Evolutionary conservation across 53 echinoderm and acorn worm genomes (phyloP), one percentile per base, ranked within the genome.

Genomic region (Holothuria leucospilota): DNA sequence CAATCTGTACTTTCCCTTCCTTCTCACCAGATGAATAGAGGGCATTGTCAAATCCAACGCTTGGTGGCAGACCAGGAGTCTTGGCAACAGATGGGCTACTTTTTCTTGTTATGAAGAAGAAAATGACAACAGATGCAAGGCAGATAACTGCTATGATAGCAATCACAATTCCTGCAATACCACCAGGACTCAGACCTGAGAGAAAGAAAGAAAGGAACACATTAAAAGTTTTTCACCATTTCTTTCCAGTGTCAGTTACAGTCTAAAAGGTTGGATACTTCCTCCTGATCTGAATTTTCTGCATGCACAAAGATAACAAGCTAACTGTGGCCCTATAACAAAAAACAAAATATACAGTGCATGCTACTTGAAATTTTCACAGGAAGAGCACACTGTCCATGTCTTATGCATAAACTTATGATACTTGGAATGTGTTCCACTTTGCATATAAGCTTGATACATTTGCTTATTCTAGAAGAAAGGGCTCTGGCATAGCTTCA

Each of bases 41-140:
- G 39, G 84, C 82, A 51, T 91, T 91, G 18, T 84, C 91, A 82
- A 91, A 91, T 16, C 91, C 87, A 9, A 42, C 13, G n/a, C 59
- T 62, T 27, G 71, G 46, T 0, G 78, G 74, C 41, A 69, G 21
- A 6, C 56, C 78, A 2, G 77, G 60, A 4, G 71, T 39, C 56
- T 61, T 60, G 8, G n/a, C 15, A 9, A 62, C 64, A 49, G 81
- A 84, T 11, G 39, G 59, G 23, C 64, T 40, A 14, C 62, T 49
- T 29, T 62, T 84, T 58, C 91, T 63, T 1, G 53, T 64, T 13
- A 64, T 0, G 5, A 87, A 13, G 77, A 91, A 87, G 74, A 82
- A 84, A 2, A 46, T 75, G 13, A 39, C 29, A 5, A 87, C 46
- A 20, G 64, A 24, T 23, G 53, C 68, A 30, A 87, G 15, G n/a